Percentiles rank a stretch among this genome's conserved stretches.
Evolutionary conservation across 2,888 invertebrate genomes (phyloP).

Genomic region (Trachelus troglodyta): DNA sequence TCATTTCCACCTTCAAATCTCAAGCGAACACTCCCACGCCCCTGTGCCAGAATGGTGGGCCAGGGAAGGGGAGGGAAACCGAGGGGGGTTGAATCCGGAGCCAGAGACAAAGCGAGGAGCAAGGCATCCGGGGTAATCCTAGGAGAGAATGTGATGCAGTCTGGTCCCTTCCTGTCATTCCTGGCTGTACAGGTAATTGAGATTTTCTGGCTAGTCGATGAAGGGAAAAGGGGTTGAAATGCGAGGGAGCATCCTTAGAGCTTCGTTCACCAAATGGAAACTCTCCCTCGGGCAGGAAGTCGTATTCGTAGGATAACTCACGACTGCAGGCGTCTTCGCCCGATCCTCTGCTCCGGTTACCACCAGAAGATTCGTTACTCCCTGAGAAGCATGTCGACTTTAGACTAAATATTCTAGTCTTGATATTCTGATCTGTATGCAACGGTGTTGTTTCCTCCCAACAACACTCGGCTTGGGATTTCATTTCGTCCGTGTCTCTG

Average conservation of each 20-base stretch:
- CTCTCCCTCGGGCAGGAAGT: background rate
- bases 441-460: no score
- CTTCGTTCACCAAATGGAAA: background rate
- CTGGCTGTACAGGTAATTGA: conserved; percentile 55
- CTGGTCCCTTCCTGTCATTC: conserved; percentile 50
- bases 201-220: conserved; percentile 46
- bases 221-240: conserved; percentile 5
- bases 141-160: conserved; percentile 55
- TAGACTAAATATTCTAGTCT: background rate
- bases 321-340: background rate
- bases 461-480: no score
- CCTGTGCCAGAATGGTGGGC: conserved; percentile 13
- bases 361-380: background rate
- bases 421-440: background rate
- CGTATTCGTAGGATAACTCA: background rate
- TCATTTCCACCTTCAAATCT: conserved; percentile 58
- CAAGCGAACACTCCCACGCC: conserved; percentile 29
- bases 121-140: conserved; percentile 57
- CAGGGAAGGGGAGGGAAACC: conserved; percentile 32
- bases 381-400: background rate
- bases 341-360: background rate
- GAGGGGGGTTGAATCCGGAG: conserved; percentile 50
- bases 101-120: conserved; percentile 57
- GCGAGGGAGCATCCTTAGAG: background rate
- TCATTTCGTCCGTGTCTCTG: no score